Evolutionary conservation across 2,888 invertebrate genomes (phyloP).

Genomic region (Arrhopalites spinosus): DNA sequence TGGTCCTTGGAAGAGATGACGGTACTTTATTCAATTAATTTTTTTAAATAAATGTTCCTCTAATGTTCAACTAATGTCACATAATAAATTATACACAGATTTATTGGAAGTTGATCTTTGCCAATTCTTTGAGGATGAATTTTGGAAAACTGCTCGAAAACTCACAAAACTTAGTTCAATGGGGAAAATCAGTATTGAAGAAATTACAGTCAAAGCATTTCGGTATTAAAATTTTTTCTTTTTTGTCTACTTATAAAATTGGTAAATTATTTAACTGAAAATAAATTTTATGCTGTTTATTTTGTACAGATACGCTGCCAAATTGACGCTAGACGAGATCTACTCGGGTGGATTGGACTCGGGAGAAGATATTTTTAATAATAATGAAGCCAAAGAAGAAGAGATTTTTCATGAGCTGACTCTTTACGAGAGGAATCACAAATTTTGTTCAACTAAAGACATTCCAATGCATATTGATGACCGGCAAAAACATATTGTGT

Average conservation of each 20-base stretch:
- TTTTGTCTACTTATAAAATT: neutral
- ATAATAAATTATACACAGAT: conserved; percentile 35
- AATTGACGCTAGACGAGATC: conserved; percentile 61
- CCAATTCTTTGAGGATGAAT: conserved; percentile 44
- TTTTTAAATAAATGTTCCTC: neutral
- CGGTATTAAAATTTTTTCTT: conserved; percentile 39
- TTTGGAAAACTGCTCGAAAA: conserved; percentile 34
- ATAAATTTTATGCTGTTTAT: neutral
- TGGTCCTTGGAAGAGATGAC: conserved; percentile 27
- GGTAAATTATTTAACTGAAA: neutral
- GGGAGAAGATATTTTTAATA: conserved; percentile 22
- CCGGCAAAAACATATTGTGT: conserved; percentile 38
- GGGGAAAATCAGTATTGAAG: conserved; percentile 42
- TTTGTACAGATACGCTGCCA: conserved; percentile 59
- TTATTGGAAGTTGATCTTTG: conserved; percentile 47
- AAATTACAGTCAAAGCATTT: conserved; percentile 50
- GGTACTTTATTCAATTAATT: conserved; percentile 28
- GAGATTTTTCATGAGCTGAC: conserved; percentile 50
- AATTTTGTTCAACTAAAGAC: conserved; percentile 49
- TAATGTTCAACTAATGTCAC: neutral
- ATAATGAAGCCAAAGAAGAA: conserved; percentile 40
- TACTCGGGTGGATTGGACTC: conserved; percentile 51
- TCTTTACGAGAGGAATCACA: conserved; percentile 46
- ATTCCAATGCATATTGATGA: conserved; percentile 41
- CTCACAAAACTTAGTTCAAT: conserved; percentile 32